Evolutionary conservation across 1,140 invertebrate species (phyloP), one percentile per base, ranked within the genome.

Genomic region (Musca domestica): DNA sequence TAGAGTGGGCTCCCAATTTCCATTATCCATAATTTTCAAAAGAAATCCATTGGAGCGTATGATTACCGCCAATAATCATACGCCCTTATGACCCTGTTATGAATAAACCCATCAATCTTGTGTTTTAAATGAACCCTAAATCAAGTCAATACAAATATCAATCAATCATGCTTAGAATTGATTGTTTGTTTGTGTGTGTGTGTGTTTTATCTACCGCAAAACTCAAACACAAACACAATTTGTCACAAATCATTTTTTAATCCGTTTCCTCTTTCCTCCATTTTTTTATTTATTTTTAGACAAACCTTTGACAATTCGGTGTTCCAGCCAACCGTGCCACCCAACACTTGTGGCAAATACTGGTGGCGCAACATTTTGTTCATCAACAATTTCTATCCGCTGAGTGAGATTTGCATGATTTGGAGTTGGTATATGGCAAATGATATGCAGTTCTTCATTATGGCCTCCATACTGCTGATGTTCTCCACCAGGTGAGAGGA

Each of bases 361-460:
- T 93, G 92, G 92, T 93, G 91, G 92, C 86, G 92, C 71, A 93
- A 94, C 74, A 86, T 89, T 10, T 82, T 93, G 1, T 94, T 93
- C 75, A 88, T 94, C 69, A 93, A 93, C 79, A 93, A 91, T 69
- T 85, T 92, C 46, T 94, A 87, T 76, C 90, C 92, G 1, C 87
- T 89, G 71, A 85, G 82, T 2, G 91, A 94, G 77, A 91, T 93
- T 87, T 94, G 92, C 76, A 93, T 93, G 91, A 84, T 93, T 51
- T 94, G 92, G 92, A 92, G 91, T 67, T 94, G 92, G 92, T 96
- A 96, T 76, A 93, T 95, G 87, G 90, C 92, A 10, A 93, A 95
- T 72, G 93, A 98, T 72, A 97, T 95, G 71, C 95, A 96, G 77
- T 93, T 94, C 76, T 93, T 92, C 77, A 85, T 91, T 3, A 85